phyloP scores from a whole-genome alignment of 2,113 vertebrate genomes.

The Siniperca chuatsi region DNA sequence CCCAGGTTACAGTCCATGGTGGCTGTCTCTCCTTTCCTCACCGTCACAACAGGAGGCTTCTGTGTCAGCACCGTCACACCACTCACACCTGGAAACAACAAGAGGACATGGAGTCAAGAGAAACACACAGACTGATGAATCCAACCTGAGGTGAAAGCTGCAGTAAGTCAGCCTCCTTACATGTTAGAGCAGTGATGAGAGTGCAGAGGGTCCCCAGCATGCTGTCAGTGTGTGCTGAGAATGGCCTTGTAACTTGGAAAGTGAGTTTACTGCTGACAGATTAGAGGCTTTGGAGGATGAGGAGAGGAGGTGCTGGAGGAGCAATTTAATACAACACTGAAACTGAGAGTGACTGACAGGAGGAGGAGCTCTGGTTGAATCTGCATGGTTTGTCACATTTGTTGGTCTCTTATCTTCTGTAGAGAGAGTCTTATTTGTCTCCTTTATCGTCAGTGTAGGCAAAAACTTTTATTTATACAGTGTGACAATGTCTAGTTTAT shows the following conservation, averaged over 20 bases:
- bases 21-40: slow-evolving; percentile 46
- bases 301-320: no score
- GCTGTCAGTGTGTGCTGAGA: slow-evolving; percentile 53
- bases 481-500: no score
- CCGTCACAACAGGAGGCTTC: no score
- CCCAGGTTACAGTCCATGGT: slow-evolving; percentile 54
- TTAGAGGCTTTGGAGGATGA: no score
- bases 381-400: not conserved
- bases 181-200: slow-evolving; percentile 67
- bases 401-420: not conserved
- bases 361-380: slow-evolving; percentile 22
- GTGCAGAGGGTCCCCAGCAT: slow-evolving; percentile 64
- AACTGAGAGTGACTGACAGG: slow-evolving; percentile 8
- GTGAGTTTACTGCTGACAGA: no score
- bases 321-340: not conserved
- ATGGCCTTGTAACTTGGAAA: no score
- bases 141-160: slow-evolving; percentile 23
- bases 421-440: not conserved
- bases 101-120: slow-evolving; percentile 27
- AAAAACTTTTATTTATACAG: no score
- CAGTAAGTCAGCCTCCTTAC: slow-evolving; percentile 25
- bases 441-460: not conserved
- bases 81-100: no score
- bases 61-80: slow-evolving; percentile 48
- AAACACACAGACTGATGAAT: slow-evolving; percentile 22